phyloP scores from a whole-genome alignment of 2,888 invertebrate species.

The Terebella lapidaria region DNA sequence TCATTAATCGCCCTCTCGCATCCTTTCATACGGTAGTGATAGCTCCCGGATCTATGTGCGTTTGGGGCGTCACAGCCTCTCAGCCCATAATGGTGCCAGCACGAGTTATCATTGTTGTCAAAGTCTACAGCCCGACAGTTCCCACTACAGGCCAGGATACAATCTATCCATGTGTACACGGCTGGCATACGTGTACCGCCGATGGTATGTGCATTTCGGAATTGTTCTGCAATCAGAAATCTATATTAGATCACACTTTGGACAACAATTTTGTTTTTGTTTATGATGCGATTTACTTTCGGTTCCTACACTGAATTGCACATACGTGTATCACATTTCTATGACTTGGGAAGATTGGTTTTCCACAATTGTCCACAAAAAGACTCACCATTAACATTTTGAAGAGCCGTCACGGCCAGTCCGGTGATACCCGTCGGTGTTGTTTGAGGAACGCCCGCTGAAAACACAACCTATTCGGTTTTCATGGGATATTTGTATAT shows the following conservation, averaged over 20 bases:
- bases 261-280: background rate
- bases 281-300: no score
- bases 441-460: no score
- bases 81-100: constrained; percentile 17
- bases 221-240: background rate
- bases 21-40: constrained; percentile 6
- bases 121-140: constrained; percentile 17
- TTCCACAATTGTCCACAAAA: no score
- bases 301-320: no score
- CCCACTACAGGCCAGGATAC: constrained; percentile 8
- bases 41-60: background rate
- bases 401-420: no score
- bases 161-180: constrained; percentile 3
- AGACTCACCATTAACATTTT: no score
- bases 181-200: constrained; percentile 3
- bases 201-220: background rate
- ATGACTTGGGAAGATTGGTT: no score
- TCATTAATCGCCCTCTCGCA: constrained; percentile 1
- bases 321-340: no score
- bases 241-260: background rate
- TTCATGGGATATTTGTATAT: no score
- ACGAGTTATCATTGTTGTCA: constrained; percentile 10
- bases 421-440: no score
- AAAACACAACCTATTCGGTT: no score
- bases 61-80: constrained; percentile 3